Evolutionary conservation across 2,797 vertebrate species (phyloP), one percentile per base, ranked within the genome.

Genomic region (Xerus rutilus): DNA sequence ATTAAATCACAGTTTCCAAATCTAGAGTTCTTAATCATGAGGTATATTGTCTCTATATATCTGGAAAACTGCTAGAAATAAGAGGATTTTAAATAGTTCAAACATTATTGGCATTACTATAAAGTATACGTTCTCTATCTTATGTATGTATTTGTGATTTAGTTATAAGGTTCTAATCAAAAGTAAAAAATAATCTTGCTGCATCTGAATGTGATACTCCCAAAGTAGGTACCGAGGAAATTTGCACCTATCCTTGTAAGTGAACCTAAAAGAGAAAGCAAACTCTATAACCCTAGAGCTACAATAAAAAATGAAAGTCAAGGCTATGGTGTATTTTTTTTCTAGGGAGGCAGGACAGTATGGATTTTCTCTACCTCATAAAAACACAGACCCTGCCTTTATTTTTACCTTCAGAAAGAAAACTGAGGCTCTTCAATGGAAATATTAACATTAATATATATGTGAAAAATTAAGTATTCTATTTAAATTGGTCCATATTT

Each of bases 401-500:
- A 47, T 23, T 89, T 76, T 45, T n/a, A 79, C 12, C 25, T 67
- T 25, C 15, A 18, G 57, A 73, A 91, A 65, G 23, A 89, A 77
- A 95, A 82, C 1, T 8, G 17, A 86, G 49, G 9, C 10, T 93
- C 28, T 64, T 69, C 35, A n/a, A 7, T 52, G n/a, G 21, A 92
- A 94, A 64, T 70, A 45, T 83, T 54, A 73, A 73, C 49, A 77
- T 89, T 3, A 35, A 28, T 28, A 69, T 18, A 1, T 69, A 35
- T 54, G n/a, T 39, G 62, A 90, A 93, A 94, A 78, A 30, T 21
- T 21, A 54, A 74, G 35, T 35, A 87, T 81, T 86, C 9, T 86
- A 6, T 70, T 90, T n/a, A 92, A 72, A 35, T 84, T 74, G 32
- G 45, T 74, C 92, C 43, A 74, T 86, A 84, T 73, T 74, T 96